A percentile compares a stretch with the other conserved stretches of the same genome.
phyloP scores from a whole-genome alignment of 2,888 invertebrate species.

The Drosophila limbata region DNA sequence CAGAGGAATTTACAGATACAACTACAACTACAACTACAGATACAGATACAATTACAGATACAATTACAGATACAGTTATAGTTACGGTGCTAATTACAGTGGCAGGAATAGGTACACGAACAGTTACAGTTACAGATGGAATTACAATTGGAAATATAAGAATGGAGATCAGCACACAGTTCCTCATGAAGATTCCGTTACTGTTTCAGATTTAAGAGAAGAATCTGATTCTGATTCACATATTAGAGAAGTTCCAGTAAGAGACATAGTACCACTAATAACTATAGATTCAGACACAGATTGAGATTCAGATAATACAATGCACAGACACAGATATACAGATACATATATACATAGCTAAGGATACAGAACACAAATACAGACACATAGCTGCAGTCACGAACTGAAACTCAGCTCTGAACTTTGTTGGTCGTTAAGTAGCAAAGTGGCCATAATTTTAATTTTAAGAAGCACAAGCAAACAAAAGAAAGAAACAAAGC shows the following conservation, averaged over 20 bases:
- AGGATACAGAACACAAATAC: background rate
- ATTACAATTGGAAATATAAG: background rate
- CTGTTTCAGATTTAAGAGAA: too few species aligned
- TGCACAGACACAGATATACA: background rate
- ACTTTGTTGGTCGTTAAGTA: constrained; percentile 1
- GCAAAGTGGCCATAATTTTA: constrained; percentile 73
- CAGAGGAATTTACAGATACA: too few species aligned
- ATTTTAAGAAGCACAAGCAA: constrained; percentile 68
- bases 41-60: background rate
- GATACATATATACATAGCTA: constrained; percentile 1
- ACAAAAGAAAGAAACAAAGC: constrained; percentile 19
- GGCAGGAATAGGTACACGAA: too few species aligned
- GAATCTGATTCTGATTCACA: background rate
- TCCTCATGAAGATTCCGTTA: too few species aligned
- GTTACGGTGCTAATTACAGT: too few species aligned
- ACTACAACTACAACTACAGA: too few species aligned
- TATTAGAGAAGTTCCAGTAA: too few species aligned
- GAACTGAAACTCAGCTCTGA: constrained; percentile 8
- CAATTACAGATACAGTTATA: background rate
- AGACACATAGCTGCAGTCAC: constrained; percentile 4
- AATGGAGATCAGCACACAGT: too few species aligned
- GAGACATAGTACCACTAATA: too few species aligned
- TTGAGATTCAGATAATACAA: too few species aligned
- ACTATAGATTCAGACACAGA: too few species aligned
- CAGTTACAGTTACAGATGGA: background rate